phyloP scores from a whole-genome alignment of 2,797 vertebrate genomes.

The Pachyuromys duprasi region DNA sequence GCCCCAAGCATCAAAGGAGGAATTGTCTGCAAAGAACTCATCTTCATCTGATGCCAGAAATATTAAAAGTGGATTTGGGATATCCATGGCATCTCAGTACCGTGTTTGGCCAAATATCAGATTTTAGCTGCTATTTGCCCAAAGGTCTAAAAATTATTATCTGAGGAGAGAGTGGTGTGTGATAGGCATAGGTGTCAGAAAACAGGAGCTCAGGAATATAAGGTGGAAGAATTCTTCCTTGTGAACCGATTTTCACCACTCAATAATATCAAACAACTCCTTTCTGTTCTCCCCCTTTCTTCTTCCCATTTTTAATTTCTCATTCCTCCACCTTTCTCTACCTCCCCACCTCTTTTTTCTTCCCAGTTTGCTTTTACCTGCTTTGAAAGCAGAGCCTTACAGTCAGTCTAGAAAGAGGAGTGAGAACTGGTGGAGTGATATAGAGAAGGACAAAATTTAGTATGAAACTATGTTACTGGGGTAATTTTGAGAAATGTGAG shows the following conservation, averaged over 20 bases:
- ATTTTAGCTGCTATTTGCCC: slow-evolving; percentile 73
- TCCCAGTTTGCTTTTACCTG: neutral
- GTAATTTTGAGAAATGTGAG: neutral
- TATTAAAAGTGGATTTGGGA: slow-evolving; percentile 72
- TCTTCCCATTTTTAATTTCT: neutral
- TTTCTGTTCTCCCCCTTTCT: neutral
- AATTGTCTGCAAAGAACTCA: slow-evolving; percentile 17
- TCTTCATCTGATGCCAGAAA: slow-evolving; percentile 58
- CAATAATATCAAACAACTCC: neutral
- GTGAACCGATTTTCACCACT: neutral
- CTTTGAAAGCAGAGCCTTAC: slow-evolving; percentile 1
- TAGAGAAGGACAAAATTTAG: neutral
- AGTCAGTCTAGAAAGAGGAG: neutral
- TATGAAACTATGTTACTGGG: neutral
- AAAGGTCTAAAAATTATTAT: slow-evolving; percentile 70
- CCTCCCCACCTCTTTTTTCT: neutral
- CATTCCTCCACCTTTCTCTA: neutral
- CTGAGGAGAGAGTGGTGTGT: neutral
- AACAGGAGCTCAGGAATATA: neutral
- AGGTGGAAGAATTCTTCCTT: slow-evolving; percentile 23
- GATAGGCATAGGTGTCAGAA: neutral
- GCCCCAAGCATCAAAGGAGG: neutral
- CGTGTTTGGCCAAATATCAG: slow-evolving; percentile 69
- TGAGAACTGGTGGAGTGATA: neutral
- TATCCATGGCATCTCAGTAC: slow-evolving; percentile 54